These are phyloP conservation scores for Eilema griseolum DNA, from an alignment of 2,888 invertebrate genomes.

Conservation along the genomic window DNA sequence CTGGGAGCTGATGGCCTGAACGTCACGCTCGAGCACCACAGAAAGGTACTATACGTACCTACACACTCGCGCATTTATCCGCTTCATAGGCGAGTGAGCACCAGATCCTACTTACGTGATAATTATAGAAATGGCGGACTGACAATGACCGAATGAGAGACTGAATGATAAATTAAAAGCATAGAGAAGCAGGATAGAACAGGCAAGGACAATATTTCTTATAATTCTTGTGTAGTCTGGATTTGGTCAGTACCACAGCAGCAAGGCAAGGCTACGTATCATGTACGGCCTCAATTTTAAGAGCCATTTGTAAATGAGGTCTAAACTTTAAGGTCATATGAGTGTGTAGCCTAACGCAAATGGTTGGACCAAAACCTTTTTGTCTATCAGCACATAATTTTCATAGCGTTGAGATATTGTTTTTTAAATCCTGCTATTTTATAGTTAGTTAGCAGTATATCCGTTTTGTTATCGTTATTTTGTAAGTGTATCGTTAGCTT, in stretches of 20 bases:
- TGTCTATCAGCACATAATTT: conserved; percentile 28
- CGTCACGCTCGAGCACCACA: conserved; percentile 3
- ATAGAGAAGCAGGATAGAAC: conserved; percentile 3
- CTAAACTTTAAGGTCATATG: too few relatives aligned
- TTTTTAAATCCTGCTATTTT: conserved; percentile 24
- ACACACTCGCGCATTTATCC: conserved; percentile 39
- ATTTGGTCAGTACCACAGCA: conserved; percentile 22
- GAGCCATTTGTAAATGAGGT: too few relatives aligned
- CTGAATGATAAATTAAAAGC: conserved; percentile 16
- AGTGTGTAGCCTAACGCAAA: not conserved
- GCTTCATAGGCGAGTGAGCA: conserved; percentile 29
- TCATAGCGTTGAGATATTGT: not conserved
- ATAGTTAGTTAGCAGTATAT: conserved; percentile 8
- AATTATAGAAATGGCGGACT: conserved; percentile 7
- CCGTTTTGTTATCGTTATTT: conserved; percentile 2
- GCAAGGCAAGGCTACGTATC: not conserved
- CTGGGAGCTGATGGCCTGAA: conserved; percentile 86
- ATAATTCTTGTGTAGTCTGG: conserved; percentile 13
- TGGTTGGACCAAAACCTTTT: conserved; percentile 46
- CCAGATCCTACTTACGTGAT: conserved; percentile 5
- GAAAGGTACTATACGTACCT: conserved; percentile 2
- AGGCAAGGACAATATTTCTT: conserved; percentile 10
- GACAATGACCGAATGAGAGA: conserved; percentile 17
- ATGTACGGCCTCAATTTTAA: too few relatives aligned
- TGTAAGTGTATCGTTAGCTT: conserved; percentile 14